Base-by-base conservation (phyloP, 2,888 invertebrate genomes). In the Sphinx pinastri region DNA sequence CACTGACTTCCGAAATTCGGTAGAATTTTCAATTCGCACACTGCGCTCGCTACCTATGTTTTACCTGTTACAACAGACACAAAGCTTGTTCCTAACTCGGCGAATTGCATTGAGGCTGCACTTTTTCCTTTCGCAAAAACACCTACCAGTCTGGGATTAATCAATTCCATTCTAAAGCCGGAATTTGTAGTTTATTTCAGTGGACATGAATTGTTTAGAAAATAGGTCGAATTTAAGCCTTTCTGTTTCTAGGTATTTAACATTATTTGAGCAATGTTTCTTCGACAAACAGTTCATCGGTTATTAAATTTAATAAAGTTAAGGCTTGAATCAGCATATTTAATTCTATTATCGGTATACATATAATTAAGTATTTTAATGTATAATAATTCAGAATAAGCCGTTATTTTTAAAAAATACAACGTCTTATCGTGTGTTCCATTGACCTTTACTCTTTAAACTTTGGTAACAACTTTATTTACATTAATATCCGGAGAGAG, bases 161-260 rank as follows among this genome's bases (percentile, higher is more conserved):
- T 47, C 47, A 47, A 47, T 31, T 58, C 25, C 47, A 47, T 63
- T 63, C 47, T 63, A 47, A 47, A 19, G 60, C 19, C 47, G 19
- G 47, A 12, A 63, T 47, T 60, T 47, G 47, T n/a, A n/a, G 47
- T 63, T 19, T 2, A n/a, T 47, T 63, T 47, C 60, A 47, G 47
- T 59, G 13, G 59, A n/a, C 47, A 63, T 63, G 60, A 63, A 63
- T 63, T 63, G 60, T 47, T 63, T 63, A 63, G 47, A 19, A 19
- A 8, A 12, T 47, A 63, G 16, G 45, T 16, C 12, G 12, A 47
- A 47, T 47, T 14, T 16, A 47, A 47, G 54, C 16, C 54, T 47
- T 47, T 47, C 47, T 19, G 12, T 2, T 59, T n/a, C 47, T 47
- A 16, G 16, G 47, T 16, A 8, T 10, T 8, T 10, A 16, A 16